Base-by-base conservation (phyloP, 2,888 invertebrate species). In the Volucella inanis region DNA sequence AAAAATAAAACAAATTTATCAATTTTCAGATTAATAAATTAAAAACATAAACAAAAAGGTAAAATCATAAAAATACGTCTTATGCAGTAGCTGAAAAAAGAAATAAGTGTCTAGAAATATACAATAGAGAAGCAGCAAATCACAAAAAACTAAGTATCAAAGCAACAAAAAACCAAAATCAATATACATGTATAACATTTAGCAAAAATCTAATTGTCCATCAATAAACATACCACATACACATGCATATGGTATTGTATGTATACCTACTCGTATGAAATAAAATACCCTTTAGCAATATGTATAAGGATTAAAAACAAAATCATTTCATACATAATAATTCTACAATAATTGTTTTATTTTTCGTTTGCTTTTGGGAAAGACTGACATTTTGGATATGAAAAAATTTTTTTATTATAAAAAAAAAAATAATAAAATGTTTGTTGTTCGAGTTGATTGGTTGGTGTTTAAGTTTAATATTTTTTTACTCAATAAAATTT, bases 371-470 rank as follows among this genome's bases (percentile, higher is more conserved):
- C 68, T 85, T 85, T 77, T 76, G 57, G 80, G 85, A 81, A 85
- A 85, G 85, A 85, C 85, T 85, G 85, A 84, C 22, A 75, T 84
- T 84, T 84, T 80, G 80, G 84, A 81, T 77, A 67, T 67, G 57
- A 59, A 64, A 67, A 31, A 41, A 71, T 31, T 31, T 4, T 6
- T 31, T 31, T 31, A 31, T 31, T 31, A 4, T 49, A 49, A 82
- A 59, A 2, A 57, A 39, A 55, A 50, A 12, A 47, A 59, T 11
- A n/a, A n/a, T n/a, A n/a, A n/a, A 78, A 61, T 10, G 45, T 68
- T 68, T 43, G 43, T 41, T 41, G 14, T 18, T 18, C 52, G 31
- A 62, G 49, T 79, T 71, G 52, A 57, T 49, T 65, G 68, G 52
- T 64, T 76, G 43, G 14, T 31, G 31, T 79, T 78, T 41, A 14